These are phyloP conservation scores for Amphipyra tragopoginis DNA, from an alignment of 2,888 invertebrate species.

Conservation along the genomic window DNA sequence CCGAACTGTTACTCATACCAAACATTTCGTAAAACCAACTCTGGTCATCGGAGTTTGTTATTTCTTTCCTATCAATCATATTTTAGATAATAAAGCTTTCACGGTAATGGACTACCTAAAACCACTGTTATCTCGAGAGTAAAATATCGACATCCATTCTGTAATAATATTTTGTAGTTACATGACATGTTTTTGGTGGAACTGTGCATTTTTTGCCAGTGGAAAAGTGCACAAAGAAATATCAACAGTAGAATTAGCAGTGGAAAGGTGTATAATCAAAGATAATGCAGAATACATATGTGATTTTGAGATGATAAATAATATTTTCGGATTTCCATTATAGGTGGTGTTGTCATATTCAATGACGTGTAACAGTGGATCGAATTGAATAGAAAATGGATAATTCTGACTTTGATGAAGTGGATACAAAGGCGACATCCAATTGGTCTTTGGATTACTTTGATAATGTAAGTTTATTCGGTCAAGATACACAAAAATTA, in stretches of 20 bases:
- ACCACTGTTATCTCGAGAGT: constrained; percentile 74
- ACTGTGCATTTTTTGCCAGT: neutral
- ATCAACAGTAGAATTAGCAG: neutral
- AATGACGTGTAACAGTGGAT: neutral
- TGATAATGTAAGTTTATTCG: constrained; percentile 66
- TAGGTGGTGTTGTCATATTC: neutral
- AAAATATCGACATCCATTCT: constrained; percentile 34
- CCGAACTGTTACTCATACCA: constrained; percentile 30
- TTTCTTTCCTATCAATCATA: constrained; percentile 63
- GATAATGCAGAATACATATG: too few species aligned
- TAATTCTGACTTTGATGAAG: constrained; percentile 53
- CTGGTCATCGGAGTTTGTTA: constrained; percentile 36
- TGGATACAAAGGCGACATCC: constrained; percentile 44
- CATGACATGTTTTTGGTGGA: constrained; percentile 43
- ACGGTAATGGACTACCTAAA: constrained; percentile 81
- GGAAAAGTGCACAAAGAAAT: neutral
- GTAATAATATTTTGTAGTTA: constrained; percentile 23
- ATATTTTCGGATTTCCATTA: neutral
- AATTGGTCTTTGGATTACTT: constrained; percentile 74
- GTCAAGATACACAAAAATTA: neutral
- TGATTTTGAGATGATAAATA: neutral
- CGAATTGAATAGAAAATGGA: constrained; percentile 41
- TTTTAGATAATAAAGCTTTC: constrained; percentile 85
- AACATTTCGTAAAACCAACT: constrained; percentile 32
- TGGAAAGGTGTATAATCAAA: neutral